Percentiles rank a stretch among this genome's conserved stretches.
phyloP scores from a whole-genome alignment of 2,113 vertebrate genomes.

The Otolemur garnettii region DNA sequence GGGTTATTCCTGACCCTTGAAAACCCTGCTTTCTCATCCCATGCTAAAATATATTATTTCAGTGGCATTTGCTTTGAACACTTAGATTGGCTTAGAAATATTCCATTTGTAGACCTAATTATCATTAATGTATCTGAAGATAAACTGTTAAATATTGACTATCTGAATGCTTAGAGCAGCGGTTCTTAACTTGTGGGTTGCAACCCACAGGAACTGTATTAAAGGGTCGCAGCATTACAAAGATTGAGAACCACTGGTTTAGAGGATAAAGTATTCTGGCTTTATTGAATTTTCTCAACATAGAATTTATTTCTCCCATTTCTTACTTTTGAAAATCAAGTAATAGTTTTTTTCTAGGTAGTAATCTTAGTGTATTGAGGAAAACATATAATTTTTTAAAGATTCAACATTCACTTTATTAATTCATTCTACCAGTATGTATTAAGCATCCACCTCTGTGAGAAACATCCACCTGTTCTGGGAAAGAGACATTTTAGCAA shows the following conservation, averaged over 20 bases:
- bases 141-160: slow-evolving; percentile 46
- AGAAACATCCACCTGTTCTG: not conserved
- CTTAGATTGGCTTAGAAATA: not conserved
- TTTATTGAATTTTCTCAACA: slow-evolving; percentile 12
- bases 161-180: not conserved
- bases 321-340: slow-evolving; percentile 50
- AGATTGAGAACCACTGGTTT: not conserved
- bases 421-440: not conserved
- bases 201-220: no score
- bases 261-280: slow-evolving; percentile 18
- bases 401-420: not conserved
- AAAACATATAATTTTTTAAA: not conserved
- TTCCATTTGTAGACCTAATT: not conserved
- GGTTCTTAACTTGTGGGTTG: no score
- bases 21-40: not conserved
- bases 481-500: not conserved
- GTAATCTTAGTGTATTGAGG: slow-evolving; percentile 11
- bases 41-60: not conserved
- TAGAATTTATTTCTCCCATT: not conserved
- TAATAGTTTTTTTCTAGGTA: not conserved
- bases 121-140: not conserved
- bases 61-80: not conserved
- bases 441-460: not conserved
- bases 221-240: no score
- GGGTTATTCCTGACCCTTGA: not conserved